Percentiles rank a stretch among this genome's conserved stretches.
Conservation (phyloP, 2,113 vertebrate species). For the Rattus norvegicus region DNA sequence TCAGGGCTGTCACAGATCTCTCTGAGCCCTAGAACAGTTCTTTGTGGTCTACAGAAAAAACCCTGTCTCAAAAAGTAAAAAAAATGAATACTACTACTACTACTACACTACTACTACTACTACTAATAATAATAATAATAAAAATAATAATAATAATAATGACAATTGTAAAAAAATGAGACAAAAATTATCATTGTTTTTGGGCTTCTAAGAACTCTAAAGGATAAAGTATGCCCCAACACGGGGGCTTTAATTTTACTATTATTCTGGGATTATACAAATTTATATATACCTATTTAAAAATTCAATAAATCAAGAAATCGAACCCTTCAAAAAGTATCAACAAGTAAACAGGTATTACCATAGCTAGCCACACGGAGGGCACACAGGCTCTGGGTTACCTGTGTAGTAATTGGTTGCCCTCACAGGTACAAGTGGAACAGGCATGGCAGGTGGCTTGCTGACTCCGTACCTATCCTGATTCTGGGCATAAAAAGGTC, state of each 20-base stretch:
- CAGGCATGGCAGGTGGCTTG: background rate
- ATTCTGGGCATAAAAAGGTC: background rate
- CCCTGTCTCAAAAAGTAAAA: background rate
- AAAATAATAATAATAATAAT: background rate
- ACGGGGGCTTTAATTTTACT: background rate
- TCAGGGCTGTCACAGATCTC: background rate
- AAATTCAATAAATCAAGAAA: constrained; percentile 44
- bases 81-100: background rate
- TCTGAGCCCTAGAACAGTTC: background rate
- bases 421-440: background rate
- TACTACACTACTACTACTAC: no score
- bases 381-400: background rate
- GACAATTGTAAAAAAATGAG: background rate
- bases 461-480: background rate
- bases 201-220: background rate
- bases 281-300: constrained; percentile 23
- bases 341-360: background rate
- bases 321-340: background rate
- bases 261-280: background rate
- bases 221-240: background rate
- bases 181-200: background rate
- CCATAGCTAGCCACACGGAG: background rate
- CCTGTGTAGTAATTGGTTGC: background rate
- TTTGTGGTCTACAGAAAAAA: background rate
- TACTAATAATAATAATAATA: background rate